These are phyloP conservation scores for Noturus placidus DNA, from an alignment of 2,113 vertebrate species.

Conservation along the genomic window DNA sequence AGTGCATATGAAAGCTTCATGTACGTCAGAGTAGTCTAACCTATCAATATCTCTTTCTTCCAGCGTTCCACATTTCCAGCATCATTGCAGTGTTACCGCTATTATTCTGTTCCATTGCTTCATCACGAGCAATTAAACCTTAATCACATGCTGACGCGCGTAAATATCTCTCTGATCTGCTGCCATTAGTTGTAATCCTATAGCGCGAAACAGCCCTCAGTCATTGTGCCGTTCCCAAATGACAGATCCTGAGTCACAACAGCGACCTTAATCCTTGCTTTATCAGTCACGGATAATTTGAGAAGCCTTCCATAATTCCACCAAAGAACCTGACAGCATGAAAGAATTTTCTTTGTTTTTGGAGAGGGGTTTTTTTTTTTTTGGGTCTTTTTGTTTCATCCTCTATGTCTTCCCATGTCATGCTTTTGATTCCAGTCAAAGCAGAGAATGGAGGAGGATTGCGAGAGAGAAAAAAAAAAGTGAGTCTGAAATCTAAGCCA, in stretches of 20 bases:
- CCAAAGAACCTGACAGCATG: constrained; percentile 50
- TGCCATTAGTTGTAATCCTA: constrained; percentile 31
- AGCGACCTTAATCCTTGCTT: constrained; percentile 52
- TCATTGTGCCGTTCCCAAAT: constrained; percentile 19
- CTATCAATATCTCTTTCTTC: constrained; percentile 18
- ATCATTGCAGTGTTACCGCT: not conserved
- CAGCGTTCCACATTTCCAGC: not conserved
- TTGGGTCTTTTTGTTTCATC: constrained; percentile 36
- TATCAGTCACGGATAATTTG: constrained; percentile 59
- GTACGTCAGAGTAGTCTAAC: not conserved
- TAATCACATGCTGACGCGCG: not conserved
- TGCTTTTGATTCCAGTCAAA: constrained; percentile 58
- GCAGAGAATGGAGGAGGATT: constrained; percentile 11
- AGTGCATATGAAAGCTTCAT: not conserved
- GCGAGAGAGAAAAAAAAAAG: not conserved
- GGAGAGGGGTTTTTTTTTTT: constrained; percentile 19
- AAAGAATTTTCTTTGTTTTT: constrained; percentile 43
- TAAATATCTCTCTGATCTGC: constrained; percentile 14
- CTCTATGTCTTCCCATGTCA: constrained; percentile 47
- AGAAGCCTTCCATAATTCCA: constrained; percentile 56
- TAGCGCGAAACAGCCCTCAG: constrained; percentile 17
- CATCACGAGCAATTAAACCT: constrained; percentile 34
- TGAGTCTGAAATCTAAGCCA: constrained; percentile 24
- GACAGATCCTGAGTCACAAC: constrained; percentile 42
- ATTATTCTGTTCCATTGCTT: constrained; percentile 4